Conservation (phyloP, 2,113 vertebrate species). For the Astatoreochromis straeleni region DNA sequence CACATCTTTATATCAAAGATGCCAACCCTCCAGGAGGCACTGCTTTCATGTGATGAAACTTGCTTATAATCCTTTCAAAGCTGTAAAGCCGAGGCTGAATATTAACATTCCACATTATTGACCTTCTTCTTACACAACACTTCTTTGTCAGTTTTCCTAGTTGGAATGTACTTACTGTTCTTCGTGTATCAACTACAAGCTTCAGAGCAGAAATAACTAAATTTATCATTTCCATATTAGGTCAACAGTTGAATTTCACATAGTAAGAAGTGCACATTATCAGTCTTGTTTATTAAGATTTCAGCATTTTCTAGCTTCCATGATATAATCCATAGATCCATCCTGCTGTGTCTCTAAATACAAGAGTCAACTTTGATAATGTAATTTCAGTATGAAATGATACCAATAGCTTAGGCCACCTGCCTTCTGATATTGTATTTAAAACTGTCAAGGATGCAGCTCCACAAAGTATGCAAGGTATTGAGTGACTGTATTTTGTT, state of each 20-base stretch:
- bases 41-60: slow-evolving; percentile 59
- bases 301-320: neutral
- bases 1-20: slow-evolving; percentile 63
- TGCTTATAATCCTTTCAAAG: slow-evolving; percentile 57
- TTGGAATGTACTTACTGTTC: slow-evolving; percentile 10
- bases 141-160: slow-evolving; percentile 19
- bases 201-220: neutral
- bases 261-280: neutral
- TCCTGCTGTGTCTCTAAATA: neutral
- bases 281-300: neutral
- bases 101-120: slow-evolving; percentile 48
- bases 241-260: neutral
- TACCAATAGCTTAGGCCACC: neutral
- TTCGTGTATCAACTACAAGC: neutral
- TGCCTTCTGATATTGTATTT: neutral
- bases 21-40: slow-evolving; percentile 36
- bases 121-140: slow-evolving; percentile 35
- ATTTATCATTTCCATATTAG: neutral
- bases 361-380: neutral
- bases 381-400: neutral
- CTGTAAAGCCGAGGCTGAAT: slow-evolving; percentile 45
- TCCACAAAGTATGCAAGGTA: neutral
- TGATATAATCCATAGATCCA: neutral
- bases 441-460: neutral
- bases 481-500: neutral